Base-by-base conservation (phyloP, 2,113 vertebrate species). In the Arvicanthis niloticus region DNA sequence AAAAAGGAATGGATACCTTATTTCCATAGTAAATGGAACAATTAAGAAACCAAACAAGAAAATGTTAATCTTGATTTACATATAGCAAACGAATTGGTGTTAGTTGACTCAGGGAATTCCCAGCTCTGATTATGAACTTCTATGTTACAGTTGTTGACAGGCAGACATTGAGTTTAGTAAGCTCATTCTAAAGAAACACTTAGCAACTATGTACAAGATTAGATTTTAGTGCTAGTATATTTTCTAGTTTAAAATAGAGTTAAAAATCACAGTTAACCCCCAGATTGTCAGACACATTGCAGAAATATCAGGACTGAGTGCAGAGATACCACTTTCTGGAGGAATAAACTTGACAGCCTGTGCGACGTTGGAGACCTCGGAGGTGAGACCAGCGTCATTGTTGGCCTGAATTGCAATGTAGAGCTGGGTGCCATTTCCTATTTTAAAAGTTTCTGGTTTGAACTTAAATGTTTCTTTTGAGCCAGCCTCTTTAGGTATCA, bases 351-450 rank as follows among this genome's bases (percentile, higher is more conserved):
- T 91, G 16, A 77, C 92, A 65, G 91, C 96, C 90, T 93, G 96
- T 88, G 96, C 98, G 94, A 98, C 96, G 37, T 99, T 98, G 73
- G 98, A 98, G 16, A 95, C 40, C 7, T 97, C 95, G n/a, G 98
- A 98, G 17, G 45, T 91, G 62, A 97, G 84, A 42, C 31, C 93
- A 17, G 8, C 86, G 56, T 97, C 58, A 95, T 91, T 93, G 91
- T 89, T n/a, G 53, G 97, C 95, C 96, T 92, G 31, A 34, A 98
- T 78, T 65, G 96, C 97, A 85, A 98, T 92, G 67, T 98, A 98
- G 84, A 98, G 31, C 48, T 82, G 60, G 42, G 96, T 98, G 81
- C 94, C 96, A 37, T 98, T 98, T 97, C 93, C 72, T 78, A 58
- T 92, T 92, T 3, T 86, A 13, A 97, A 88, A 65, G 42, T 51